Base-by-base conservation (phyloP, 2,113 vertebrate species). In the Phyllostomus discolor region DNA sequence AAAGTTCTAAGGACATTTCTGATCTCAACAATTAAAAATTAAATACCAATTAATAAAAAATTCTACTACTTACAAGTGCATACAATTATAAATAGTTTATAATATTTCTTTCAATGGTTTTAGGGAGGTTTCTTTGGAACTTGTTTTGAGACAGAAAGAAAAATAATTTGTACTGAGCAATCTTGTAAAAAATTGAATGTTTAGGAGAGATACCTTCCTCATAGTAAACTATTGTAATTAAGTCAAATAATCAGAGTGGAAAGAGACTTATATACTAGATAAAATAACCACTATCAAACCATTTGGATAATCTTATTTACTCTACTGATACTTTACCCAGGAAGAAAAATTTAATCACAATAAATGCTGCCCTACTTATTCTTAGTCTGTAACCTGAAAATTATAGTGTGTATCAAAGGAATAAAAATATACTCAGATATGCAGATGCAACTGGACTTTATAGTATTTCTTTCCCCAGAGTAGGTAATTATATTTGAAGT, bases 41-140 rank as follows among this genome's bases (percentile, higher is more conserved):
- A 52, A 91, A 46, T 57, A 48, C 6, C 46, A 64, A n/a, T 48
- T 67, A 92, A 54, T 82, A 59, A 59, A 73, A 54, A 83, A 48
- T 50, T 67, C 52, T 90, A 75, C 57, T 93, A 38, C 22, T 86
- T 92, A 62, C 57, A 62, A 67, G 14, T 62, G 26, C 41, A 82
- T 28, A 90, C 26, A 90, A 79, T 89, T 86, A 90, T 86, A 80
- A 80, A 90, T 73, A 54, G 73, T 67, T 93, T 83, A 90, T 28
- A 85, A 43, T n/a, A 90, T 43, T 92, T 79, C 2, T 62, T 59
- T 57, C 59, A 84, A 24, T 57, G 33, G 41, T 80, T 95, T 88
- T 67, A 67, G n/a, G 17, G 66, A 80, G 24, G n/a, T 52, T 81
- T 69, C 35, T 31, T 43, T 26, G 22, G 57, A 78, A 84, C 66